phyloP scores from a whole-genome alignment of 1,140 invertebrate species.

The Dryas iulia region DNA sequence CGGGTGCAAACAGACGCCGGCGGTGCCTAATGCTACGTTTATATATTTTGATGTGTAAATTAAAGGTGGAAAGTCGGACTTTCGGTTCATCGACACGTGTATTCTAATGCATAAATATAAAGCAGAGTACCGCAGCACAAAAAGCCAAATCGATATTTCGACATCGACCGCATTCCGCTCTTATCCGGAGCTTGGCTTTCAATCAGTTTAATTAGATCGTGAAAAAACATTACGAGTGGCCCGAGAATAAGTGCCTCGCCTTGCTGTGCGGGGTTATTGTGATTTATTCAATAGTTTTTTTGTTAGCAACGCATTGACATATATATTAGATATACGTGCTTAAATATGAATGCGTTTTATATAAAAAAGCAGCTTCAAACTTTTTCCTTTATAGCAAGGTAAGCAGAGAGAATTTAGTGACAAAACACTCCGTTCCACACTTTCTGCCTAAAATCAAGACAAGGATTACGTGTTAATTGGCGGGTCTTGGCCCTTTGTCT shows the following conservation, averaged over 20 bases:
- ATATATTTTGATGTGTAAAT: slow-evolving; percentile 45
- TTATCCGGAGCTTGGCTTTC: slow-evolving; percentile 58
- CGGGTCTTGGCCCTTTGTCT: too few species aligned
- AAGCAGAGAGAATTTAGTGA: too few species aligned
- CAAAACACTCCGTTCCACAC: too few species aligned
- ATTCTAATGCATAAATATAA: slow-evolving; percentile 34
- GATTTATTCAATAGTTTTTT: slow-evolving; percentile 32
- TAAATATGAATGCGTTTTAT: too few species aligned
- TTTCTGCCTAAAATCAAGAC: too few species aligned
- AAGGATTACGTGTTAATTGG: too few species aligned
- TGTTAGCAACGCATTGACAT: slow-evolving; percentile 5
- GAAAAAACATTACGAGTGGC: slow-evolving; percentile 48
- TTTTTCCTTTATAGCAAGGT: too few species aligned
- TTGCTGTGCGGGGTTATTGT: slow-evolving; percentile 25
- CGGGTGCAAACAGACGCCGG: slow-evolving; percentile 35
- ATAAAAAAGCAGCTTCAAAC: too few species aligned
- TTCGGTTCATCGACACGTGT: slow-evolving; percentile 24
- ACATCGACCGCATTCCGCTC: slow-evolving; percentile 59
- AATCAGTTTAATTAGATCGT: slow-evolving; percentile 67
- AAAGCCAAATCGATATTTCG: slow-evolving; percentile 63
- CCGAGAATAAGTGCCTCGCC: slow-evolving; percentile 26
- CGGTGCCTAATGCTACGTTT: slow-evolving; percentile 43
- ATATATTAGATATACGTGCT: neutral
- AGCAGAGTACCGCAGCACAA: slow-evolving; percentile 47
- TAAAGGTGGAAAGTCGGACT: slow-evolving; percentile 40